phyloP scores from a whole-genome alignment of 2,888 invertebrate species.

The Apotomis betuletana region DNA sequence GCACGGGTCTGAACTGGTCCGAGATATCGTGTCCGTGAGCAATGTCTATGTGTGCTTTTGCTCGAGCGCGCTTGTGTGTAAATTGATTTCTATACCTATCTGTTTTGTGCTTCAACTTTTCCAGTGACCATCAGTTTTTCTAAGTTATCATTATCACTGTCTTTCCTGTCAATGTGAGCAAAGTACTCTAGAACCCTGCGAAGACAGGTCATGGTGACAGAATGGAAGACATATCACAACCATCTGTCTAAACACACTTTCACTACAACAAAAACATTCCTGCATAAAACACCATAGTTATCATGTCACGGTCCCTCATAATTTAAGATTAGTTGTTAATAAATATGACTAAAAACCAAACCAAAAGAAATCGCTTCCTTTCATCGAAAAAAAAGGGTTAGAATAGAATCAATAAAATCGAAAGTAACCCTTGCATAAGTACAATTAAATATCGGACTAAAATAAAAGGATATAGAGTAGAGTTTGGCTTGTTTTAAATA shows the following conservation, averaged over 20 bases:
- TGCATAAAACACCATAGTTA: constrained; percentile 26
- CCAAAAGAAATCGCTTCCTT: constrained; percentile 44
- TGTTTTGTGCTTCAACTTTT: too few species aligned
- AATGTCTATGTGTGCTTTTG: too few species aligned
- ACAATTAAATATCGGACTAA: constrained; percentile 4
- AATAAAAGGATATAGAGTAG: not conserved
- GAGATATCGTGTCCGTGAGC: too few species aligned
- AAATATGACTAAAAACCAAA: constrained; percentile 23
- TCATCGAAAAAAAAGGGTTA: constrained; percentile 45
- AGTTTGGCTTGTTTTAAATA: constrained; percentile 5
- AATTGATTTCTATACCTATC: too few species aligned
- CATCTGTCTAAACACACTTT: constrained; percentile 3
- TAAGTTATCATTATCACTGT: too few species aligned
- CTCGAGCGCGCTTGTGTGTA: too few species aligned
- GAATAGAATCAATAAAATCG: constrained; percentile 49
- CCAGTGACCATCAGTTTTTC: too few species aligned
- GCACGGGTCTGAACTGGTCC: too few species aligned
- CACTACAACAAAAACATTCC: not conserved
- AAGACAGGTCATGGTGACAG: too few species aligned
- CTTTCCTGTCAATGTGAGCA: too few species aligned
- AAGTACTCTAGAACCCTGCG: too few species aligned
- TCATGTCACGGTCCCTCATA: constrained; percentile 31
- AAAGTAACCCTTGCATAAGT: constrained; percentile 39
- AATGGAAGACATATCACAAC: too few species aligned
- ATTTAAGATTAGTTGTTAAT: constrained; percentile 22